Evolutionary conservation across 2,888 invertebrate species (phyloP), one percentile per base, ranked within the genome.

Genomic region (Amitus sp.): DNA sequence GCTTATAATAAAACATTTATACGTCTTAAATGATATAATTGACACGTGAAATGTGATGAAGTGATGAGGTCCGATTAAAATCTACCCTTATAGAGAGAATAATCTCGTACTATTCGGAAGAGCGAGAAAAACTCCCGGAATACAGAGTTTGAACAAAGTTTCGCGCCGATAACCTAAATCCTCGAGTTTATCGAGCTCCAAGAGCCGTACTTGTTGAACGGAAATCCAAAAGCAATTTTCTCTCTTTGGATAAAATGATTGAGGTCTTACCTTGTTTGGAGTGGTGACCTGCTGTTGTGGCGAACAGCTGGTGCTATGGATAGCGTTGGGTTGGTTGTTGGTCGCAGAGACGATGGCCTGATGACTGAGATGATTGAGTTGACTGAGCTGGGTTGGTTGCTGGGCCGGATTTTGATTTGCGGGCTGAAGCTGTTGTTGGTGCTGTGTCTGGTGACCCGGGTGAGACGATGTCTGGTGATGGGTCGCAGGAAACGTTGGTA

Each of bases 401-500:
- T 73, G 72, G 52, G 74, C 73, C 62, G 76, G 72, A 60, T 77
- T 78, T 64, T 70, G 75, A 63, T 66, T 73, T 53, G 66, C 65
- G 54, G 74, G 69, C 69, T 77, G 76, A 68, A 79, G 74, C 67
- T 79, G 78, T 62, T 71, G 71, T 37, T 73, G 74, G 46, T 71
- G 73, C 57, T n/a, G n/a, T n/a, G 68, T 70, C 61, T 73, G 74
- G 57, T 74, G 74, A 12, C 63, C 67, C 56, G 72, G 70, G 55
- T 73, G 67, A 51, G 68, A 50, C 60, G 67, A 54, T 71, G 78
- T 74, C 73, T 81, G 79, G 70, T 80, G 82, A 70, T 78, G 78
- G 73, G 80, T 76, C 69, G 79, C 75, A 68, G 82, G 78, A 73
- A 79, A 81, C 73, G 82, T 80, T 72, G 82, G 82, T 72, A 82